Evolutionary conservation across 2,888 invertebrate species (phyloP).

Genomic region (Sinohyriopsis cumingii): DNA sequence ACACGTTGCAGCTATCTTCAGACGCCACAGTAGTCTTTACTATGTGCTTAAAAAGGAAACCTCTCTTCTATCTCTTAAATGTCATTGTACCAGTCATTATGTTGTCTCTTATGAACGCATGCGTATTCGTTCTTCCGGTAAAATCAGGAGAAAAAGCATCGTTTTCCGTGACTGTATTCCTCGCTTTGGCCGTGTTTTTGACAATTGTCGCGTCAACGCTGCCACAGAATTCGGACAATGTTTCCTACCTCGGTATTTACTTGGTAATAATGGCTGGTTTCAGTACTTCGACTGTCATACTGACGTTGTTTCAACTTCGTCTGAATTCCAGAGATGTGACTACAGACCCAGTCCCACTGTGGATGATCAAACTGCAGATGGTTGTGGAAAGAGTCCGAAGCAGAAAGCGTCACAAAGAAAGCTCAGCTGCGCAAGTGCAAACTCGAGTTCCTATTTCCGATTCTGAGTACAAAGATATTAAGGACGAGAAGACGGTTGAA

Average conservation of each 20-base stretch:
- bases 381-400: no score
- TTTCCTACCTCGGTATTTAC: constrained; percentile 31
- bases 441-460: no score
- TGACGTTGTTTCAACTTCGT: constrained; percentile 28
- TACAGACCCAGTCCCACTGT: constrained; percentile 17
- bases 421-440: no score
- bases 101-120: constrained; percentile 28
- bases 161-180: constrained; percentile 28
- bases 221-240: constrained; percentile 30
- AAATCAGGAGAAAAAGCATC: constrained; percentile 29
- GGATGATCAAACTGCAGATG: background rate
- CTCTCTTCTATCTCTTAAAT: constrained; percentile 33
- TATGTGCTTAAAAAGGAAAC: constrained; percentile 28
- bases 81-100: constrained; percentile 35
- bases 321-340: constrained; percentile 17
- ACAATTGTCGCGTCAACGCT: constrained; percentile 33
- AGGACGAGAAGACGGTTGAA: no score
- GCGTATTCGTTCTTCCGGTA: constrained; percentile 33
- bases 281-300: constrained; percentile 24
- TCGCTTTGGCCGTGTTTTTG: constrained; percentile 34
- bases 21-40: constrained; percentile 27
- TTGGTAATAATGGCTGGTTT: constrained; percentile 30
- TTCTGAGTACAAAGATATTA: no score
- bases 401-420: no score
- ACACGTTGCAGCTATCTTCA: constrained; percentile 12